Base-by-base conservation (phyloP, 2,113 vertebrate genomes). In the Grantiella picta region DNA sequence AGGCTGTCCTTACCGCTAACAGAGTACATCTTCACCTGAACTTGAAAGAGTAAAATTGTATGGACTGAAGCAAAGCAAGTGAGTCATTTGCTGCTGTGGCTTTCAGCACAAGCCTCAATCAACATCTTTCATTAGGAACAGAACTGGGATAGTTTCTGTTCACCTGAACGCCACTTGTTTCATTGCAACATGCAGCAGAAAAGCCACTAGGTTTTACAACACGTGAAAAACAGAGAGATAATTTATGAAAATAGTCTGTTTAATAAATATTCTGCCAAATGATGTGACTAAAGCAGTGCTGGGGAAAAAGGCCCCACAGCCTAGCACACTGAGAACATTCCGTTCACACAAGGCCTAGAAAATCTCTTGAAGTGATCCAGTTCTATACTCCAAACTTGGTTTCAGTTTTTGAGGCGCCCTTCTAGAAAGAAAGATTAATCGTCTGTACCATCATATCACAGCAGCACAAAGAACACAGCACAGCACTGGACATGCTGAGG, bases 241-340 rank as follows among this genome's bases (percentile, higher is more conserved):
- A 91, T 60, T 88, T 38, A 84, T 56, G 20, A 80, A 93, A 95
- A 94, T 65, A 94, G 25, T 70, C 66, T 92, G 78, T 54, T 92
- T 80, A 89, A 89, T 80, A 85, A 90, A 57, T 61, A 83, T 31
- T 40, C 53, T 83, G 79, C 82, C 82, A 96, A 94, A 68, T 9
- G 3, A 65, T 64, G n/a, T 77, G 70, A 95, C 54, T 82, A 84
- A 91, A 24, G 14, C 25, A 76, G 44, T 19, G 31, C 31, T 63
- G 40, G 36, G 5, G 2, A 2, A 35, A 73, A 69, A 75, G 65
- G 11, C 0, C 15, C 1, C 24, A 60, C 24, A 89, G 40, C 63
- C 54, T 64, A 44, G n/a, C 76, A 92, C 29, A 49, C 14, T 15
- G 22, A 82, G 47, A 76, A 69, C 52, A 68, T 53, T 89, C 61